Evolutionary conservation across 2,888 invertebrate species (phyloP), one percentile per base, ranked within the genome.

Genomic region (Cheiracanthium punctorium): DNA sequence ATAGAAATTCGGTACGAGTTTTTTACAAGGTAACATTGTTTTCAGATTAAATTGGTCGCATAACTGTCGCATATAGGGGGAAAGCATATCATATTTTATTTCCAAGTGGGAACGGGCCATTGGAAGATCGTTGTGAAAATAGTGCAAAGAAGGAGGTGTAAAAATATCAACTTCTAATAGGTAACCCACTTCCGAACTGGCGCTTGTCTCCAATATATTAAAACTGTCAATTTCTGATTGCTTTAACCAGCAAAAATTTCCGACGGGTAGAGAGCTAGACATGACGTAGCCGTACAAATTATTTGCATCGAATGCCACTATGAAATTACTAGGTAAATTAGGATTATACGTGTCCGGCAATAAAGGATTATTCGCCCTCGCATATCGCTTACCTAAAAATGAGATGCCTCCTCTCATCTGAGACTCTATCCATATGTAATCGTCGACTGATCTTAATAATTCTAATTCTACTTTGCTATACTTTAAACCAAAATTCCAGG

Each of bases 401-500:
- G 32, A 37, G 73, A 69, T 73, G 20, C 74, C 70, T 0, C 88
- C 90, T 88, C 90, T 82, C 41, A 89, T 87, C 82, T 85, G 80
- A 29, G 79, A 64, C 80, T 90, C 90, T 72, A 90, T 64, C 72
- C 90, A 89, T 7, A 89, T 58, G 30, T 89, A 89, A 87, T 82
- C 84, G 64, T 91, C 90, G 20, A 82, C 71, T 80, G 91, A 90
- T 58, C 88, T 86, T 7, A 91, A 72, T 64, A 90, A 77, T 82
- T 90, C 88, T 52, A 91, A 82, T 74, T 89, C 69, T 33, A 90
- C 88, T 64, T 82, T 79, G 20, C 90, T 90, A 17, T 82, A 88
- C 87, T 90, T 90, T 24, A 91, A 20, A 82, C 84, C 89, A 20
- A 90, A 90, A 89, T 89, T 89, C 90, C 90, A 91, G 58, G 90